Percentiles rank a stretch among this genome's conserved stretches.
phyloP scores from a whole-genome alignment of 37 sponge, comb jelly and placozoan genomes.

The Oscarella lobularis region DNA sequence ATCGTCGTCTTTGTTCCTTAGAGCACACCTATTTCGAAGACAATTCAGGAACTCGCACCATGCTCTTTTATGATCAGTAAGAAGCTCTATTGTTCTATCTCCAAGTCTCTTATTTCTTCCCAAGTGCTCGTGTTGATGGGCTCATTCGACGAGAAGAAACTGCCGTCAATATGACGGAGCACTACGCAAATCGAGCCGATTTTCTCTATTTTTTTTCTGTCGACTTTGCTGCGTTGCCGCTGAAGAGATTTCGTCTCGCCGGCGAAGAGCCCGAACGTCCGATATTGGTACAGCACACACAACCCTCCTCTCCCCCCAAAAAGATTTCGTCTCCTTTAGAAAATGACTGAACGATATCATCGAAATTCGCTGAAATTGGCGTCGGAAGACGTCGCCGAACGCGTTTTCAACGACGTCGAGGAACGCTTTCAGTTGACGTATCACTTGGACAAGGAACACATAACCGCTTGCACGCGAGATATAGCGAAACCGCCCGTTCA shows the following conservation, averaged over 20 bases:
- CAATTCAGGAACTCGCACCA: slow-evolving; percentile 38
- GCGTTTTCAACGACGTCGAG: slow-evolving; percentile 46
- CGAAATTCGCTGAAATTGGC: slow-evolving; percentile 50
- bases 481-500: slow-evolving; percentile 40
- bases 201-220: slow-evolving; percentile 47
- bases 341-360: slow-evolving; percentile 63
- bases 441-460: slow-evolving; percentile 64
- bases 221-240: background rate
- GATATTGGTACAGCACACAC: too few species aligned
- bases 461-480: slow-evolving; percentile 65
- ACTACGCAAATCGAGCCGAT: slow-evolving; percentile 59
- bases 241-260: too few species aligned
- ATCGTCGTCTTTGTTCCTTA: too few species aligned
- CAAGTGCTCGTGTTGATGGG: slow-evolving; percentile 85
- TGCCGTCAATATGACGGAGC: slow-evolving; percentile 54
- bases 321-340: slow-evolving; percentile 6
- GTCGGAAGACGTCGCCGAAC: slow-evolving; percentile 59
- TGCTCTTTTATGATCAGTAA: slow-evolving; percentile 49
- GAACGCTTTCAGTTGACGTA: slow-evolving; percentile 50
- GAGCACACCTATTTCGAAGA: too few species aligned
- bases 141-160: slow-evolving; percentile 50
- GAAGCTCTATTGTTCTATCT: too few species aligned
- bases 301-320: too few species aligned
- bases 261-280: too few species aligned
- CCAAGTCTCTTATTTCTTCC: slow-evolving; percentile 1